Evolutionary conservation across 2,113 vertebrate species (phyloP), one percentile per base, ranked within the genome.

Genomic region (Chlorocebus sabaeus): DNA sequence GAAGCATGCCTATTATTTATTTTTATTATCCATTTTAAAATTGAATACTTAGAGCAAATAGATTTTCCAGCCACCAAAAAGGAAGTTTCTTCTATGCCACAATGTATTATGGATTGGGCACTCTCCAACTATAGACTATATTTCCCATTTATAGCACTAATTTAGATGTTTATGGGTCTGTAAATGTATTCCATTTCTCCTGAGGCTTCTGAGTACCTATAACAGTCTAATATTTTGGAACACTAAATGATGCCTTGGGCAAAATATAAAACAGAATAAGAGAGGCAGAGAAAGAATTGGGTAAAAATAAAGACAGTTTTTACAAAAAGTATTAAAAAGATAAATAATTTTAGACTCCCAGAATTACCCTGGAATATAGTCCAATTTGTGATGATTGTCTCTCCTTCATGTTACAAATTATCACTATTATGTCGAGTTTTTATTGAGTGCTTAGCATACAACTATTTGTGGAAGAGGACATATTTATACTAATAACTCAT

Each of bases 21-120:
- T 98, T 98, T 98, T 98, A 98, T 98, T 97, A 97, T 98, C 96
- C 97, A 98, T 96, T 98, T 98, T 96, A 98, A 98, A 98, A 98
- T 98, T 98, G 98, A 98, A 98, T 97, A 98, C 96, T 98, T 98
- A 98, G 70, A 98, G 97, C 95, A 98, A 98, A 98, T 98, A 98
- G 98, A 98, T 98, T 98, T 98, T 98, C 98, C 97, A 98, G 98
- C 97, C 97, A 98, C 97, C 97, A 98, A 73, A 98, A 98, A 98
- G 98, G 97, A 98, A 98, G 97, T 98, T 96, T 97, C 97, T 97
- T 97, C 95, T 93, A 81, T 97, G 97, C 98, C 98, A 98, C 98
- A 96, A 96, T 92, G 96, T 96, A 97, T 98, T 98, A 96, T 97
- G 85, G 67, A 95, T 88, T 97, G 97, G 97, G 97, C 59, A 76